Evolutionary conservation across 2,113 vertebrate species (phyloP), one percentile per base, ranked within the genome.

Genomic region (Bufo bufo): DNA sequence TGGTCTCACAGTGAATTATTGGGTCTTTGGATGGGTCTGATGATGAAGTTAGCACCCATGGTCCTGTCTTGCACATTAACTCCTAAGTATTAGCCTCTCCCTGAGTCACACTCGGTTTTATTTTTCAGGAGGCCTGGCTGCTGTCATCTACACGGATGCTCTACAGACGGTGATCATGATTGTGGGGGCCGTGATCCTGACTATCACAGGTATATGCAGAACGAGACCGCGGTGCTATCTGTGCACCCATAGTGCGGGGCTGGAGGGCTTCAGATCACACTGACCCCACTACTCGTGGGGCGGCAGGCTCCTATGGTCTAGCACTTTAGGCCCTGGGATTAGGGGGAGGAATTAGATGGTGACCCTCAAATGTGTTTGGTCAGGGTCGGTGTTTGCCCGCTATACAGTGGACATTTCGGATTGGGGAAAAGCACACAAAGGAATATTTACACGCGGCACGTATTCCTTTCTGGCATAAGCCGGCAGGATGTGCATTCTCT

Each of bases 121-220:
- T 79, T 14, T 59, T 6, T 6, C 92, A 99, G 98, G 97, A 54
- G 98, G 97, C 11, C 95, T 99, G 75, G 95, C 93, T 0, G 97
- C 97, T 0, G 97, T 98, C 86, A 98, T 97, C 92, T 96, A 97
- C 93, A 98, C 96, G 0, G 97, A 99, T 0, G 91, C 96, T 0
- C 94, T 98, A 66, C 98, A 99, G 91, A 97, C 96, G 0, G 88
- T 97, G 23, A 92, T 98, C 92, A 96, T 97, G 98, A 95, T 99
- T 19, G 89, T 95, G 0, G 97, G 97, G n/a, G 96, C 97, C 0
- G n/a, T 96, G 14, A 89, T 96, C 91, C 92, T 99, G 88, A 96
- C 96, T 0, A 92, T 96, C 85, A 97, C 93, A 92, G 98, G 97
- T 98, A 85, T 92, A 92, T 6, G 6, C 14, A 17, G 47, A 2